These are phyloP conservation scores for Gallinago jamesoni DNA, from an alignment of 2,113 vertebrate species.

Conservation along the genomic window DNA sequence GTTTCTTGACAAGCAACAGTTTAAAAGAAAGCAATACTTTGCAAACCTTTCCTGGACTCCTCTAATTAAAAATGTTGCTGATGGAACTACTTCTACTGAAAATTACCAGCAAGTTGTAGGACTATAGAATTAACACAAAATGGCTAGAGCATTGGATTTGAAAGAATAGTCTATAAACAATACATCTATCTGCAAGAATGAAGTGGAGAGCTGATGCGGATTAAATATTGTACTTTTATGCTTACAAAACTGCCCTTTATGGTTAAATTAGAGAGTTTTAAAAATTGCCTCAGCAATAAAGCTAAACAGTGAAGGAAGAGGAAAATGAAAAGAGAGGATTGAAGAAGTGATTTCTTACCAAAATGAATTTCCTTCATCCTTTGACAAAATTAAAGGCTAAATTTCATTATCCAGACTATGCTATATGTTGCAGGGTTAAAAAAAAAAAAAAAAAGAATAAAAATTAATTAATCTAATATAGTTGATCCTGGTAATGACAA, in stretches of 20 bases:
- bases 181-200: rapidly evolving
- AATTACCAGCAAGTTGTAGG: not conserved
- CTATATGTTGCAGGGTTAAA: not conserved
- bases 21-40: not conserved
- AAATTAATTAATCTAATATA: not conserved
- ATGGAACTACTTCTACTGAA: not conserved
- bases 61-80: not conserved
- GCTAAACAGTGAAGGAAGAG: not conserved
- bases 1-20: not conserved
- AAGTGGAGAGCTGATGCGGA: not conserved
- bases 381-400: not conserved
- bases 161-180: not conserved
- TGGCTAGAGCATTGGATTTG: not conserved
- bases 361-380: not conserved
- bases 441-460: not conserved
- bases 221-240: not conserved
- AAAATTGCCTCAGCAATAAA: not conserved
- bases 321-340: not conserved
- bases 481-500: not conserved
- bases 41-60: not conserved
- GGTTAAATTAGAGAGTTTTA: not conserved
- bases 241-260: not conserved
- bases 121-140: not conserved
- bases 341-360: not conserved
- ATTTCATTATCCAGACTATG: not conserved